Evolutionary conservation across 2,888 invertebrate genomes (phyloP).

Genomic region (Drosophila rellima): DNA sequence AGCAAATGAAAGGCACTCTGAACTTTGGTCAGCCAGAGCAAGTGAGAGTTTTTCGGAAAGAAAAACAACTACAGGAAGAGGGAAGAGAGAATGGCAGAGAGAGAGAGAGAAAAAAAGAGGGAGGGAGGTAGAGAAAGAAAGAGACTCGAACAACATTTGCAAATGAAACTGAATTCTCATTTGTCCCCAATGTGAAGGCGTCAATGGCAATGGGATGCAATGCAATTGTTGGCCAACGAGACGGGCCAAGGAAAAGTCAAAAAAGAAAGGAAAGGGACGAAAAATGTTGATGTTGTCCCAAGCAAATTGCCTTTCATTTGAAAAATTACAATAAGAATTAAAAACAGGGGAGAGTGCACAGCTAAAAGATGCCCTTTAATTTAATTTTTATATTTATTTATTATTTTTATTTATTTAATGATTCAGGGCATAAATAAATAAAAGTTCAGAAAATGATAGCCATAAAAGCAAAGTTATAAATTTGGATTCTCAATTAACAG

Average conservation of each 20-base stretch:
- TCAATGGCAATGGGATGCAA: slow-evolving; percentile 24
- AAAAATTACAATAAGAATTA: slow-evolving; percentile 37
- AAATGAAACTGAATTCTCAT: slow-evolving; percentile 63
- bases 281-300: slow-evolving; percentile 50
- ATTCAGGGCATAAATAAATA: neutral
- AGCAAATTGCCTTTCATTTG: slow-evolving; percentile 56
- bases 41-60: slow-evolving; percentile 44
- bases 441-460: neutral
- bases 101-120: neutral
- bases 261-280: neutral
- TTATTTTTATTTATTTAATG: neutral
- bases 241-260: too few species aligned
- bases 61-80: slow-evolving; percentile 22
- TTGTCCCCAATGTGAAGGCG: slow-evolving; percentile 41
- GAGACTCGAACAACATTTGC: slow-evolving; percentile 43
- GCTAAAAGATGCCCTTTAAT: slow-evolving; percentile 1
- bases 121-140: neutral
- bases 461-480: neutral
- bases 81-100: neutral
- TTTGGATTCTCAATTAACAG: neutral
- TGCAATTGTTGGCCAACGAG: slow-evolving; percentile 18
- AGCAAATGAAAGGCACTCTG: slow-evolving; percentile 48
- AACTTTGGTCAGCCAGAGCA: slow-evolving; percentile 31
- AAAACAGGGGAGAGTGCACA: neutral
- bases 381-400: neutral